These are phyloP conservation scores for Drosophila anomelani DNA, from an alignment of 2,888 invertebrate species.

Conservation along the genomic window DNA sequence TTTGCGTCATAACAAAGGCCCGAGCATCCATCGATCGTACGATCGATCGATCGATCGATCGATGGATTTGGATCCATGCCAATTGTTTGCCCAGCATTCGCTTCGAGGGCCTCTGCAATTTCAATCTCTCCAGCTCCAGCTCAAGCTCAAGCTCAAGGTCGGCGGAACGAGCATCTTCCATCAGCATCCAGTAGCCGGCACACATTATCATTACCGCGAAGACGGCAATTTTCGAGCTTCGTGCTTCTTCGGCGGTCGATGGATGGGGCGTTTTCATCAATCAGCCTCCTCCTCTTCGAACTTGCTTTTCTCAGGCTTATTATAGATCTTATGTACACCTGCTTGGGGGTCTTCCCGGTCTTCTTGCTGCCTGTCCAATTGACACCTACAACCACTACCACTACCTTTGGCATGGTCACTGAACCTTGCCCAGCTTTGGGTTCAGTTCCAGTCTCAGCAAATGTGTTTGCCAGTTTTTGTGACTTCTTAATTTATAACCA, in stretches of 20 bases:
- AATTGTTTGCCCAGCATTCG: conserved; percentile 48
- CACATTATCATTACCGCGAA: conserved; percentile 71
- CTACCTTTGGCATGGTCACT: conserved; percentile 35
- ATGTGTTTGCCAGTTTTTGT: conserved; percentile 35
- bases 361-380: conserved; percentile 43
- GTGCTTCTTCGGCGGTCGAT: conserved; percentile 9
- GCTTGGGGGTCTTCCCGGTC: conserved; percentile 18
- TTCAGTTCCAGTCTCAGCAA: conserved; percentile 3
- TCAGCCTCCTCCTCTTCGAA: conserved; percentile 61
- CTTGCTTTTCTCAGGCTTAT: conserved; percentile 53
- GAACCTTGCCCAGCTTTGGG: conserved; percentile 31
- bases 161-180: conserved; percentile 42
- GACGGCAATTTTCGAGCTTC: conserved; percentile 58
- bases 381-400: conserved; percentile 52
- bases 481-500: conserved; percentile 78
- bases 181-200: conserved; percentile 55
- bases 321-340: conserved; percentile 24
- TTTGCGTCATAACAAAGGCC: conserved; percentile 70
- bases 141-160: conserved; percentile 75
- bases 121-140: conserved; percentile 25
- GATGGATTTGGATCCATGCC: conserved; percentile 35
- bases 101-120: conserved; percentile 61
- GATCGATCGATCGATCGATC: conserved; percentile 21
- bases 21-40: conserved; percentile 3
- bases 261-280: conserved; percentile 76